These are phyloP conservation scores for Malacoctenus gilli DNA, from an alignment of 2,797 vertebrate species.

Conservation along the genomic window DNA sequence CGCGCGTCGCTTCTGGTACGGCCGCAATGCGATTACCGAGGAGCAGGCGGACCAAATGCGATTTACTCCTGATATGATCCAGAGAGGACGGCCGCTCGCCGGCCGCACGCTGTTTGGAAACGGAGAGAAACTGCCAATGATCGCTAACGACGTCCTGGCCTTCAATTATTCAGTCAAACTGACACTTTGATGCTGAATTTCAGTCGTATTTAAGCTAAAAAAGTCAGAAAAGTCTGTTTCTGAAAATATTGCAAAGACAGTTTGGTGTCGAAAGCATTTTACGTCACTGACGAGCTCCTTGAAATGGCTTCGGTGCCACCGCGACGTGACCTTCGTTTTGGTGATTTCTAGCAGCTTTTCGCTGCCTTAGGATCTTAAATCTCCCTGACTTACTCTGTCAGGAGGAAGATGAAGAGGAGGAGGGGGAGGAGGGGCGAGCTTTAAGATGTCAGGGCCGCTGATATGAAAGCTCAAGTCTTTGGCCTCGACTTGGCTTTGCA, in stretches of 20 bases:
- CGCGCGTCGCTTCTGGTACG: slow-evolving; percentile 2
- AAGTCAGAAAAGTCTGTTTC: too few relatives aligned
- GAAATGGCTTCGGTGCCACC: too few relatives aligned
- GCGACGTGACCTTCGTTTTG: slow-evolving; percentile 19
- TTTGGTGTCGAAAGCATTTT: too few relatives aligned
- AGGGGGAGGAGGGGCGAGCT: not conserved
- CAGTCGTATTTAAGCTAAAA: not conserved
- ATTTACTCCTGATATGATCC: slow-evolving; percentile 46
- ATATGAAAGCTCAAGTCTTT: too few relatives aligned
- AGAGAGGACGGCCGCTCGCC: slow-evolving; percentile 12
- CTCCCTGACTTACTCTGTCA: not conserved
- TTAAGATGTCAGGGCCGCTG: too few relatives aligned
- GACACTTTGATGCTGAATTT: not conserved
- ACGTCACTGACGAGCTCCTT: too few relatives aligned
- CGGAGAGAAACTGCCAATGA: not conserved
- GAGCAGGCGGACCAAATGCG: slow-evolving; percentile 49
- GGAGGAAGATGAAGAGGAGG: not conserved
- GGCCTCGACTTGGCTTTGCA: too few relatives aligned
- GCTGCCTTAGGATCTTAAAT: slow-evolving; percentile 3
- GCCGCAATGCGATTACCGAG: slow-evolving; percentile 58
- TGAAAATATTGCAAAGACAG: too few relatives aligned
- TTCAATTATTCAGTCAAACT: too few relatives aligned
- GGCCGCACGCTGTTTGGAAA: slow-evolving; percentile 26
- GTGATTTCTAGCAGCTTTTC: not conserved
- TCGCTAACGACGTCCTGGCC: not conserved